Percentiles rank a stretch among this genome's conserved stretches.
phyloP scores from a whole-genome alignment of 2,888 invertebrate genomes.

The Pteria penguin region DNA sequence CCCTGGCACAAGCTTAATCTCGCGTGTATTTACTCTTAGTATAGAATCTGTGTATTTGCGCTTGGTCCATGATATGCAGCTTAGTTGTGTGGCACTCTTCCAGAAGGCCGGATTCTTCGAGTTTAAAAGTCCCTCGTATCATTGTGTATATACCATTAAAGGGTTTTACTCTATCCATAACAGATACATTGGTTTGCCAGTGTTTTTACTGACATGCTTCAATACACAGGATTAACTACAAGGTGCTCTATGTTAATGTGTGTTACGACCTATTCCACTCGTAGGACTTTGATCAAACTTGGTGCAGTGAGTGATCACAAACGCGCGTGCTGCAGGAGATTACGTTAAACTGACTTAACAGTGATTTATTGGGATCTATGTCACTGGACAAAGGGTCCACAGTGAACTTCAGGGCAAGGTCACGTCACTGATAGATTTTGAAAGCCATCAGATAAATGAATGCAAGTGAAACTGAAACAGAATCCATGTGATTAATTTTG shows the following conservation, averaged over 20 bases:
- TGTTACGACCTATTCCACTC: constrained; percentile 1
- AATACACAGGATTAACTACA: neutral
- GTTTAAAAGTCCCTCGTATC: neutral
- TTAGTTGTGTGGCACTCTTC: neutral
- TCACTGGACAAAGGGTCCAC: no score
- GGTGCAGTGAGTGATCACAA: no score
- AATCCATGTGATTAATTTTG: no score
- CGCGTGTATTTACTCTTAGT: no score
- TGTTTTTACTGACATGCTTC: constrained; percentile 3
- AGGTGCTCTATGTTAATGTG: neutral
- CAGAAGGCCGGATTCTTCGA: neutral
- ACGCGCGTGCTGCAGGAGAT: no score
- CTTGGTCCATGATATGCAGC: neutral
- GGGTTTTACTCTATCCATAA: neutral
- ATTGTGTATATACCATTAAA: neutral
- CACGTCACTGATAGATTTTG: no score
- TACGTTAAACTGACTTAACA: no score
- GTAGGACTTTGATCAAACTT: neutral
- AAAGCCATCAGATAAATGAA: no score
- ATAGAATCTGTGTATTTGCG: neutral
- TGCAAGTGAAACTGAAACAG: no score
- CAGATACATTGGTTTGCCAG: neutral
- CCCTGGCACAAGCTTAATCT: no score
- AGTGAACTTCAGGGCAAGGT: no score
- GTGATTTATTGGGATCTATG: no score